phyloP scores from a whole-genome alignment of 2,888 invertebrate genomes.

The Metopia argyrocephala region DNA sequence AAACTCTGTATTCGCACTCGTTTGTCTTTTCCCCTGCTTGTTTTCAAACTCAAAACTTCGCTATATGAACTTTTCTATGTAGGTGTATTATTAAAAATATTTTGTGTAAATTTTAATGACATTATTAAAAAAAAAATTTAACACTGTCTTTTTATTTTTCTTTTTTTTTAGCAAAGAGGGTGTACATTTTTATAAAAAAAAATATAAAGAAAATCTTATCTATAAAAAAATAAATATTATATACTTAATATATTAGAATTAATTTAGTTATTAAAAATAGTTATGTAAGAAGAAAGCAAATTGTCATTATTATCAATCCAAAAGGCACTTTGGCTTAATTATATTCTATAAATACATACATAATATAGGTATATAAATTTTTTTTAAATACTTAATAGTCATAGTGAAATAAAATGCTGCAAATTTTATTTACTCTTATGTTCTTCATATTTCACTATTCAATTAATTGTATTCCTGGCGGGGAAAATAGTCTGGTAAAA shows the following conservation, averaged over 20 bases:
- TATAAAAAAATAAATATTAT: conserved; percentile 5
- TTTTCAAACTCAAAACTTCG: no score
- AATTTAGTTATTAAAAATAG: not conserved
- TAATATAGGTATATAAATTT: conserved; percentile 1
- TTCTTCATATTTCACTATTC: not conserved
- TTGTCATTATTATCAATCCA: conserved; percentile 56
- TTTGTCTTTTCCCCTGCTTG: no score
- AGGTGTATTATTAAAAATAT: no score
- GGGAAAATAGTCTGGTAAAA: conserved; percentile 82
- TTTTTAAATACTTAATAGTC: conserved; percentile 4
- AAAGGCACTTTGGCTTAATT: conserved; percentile 64
- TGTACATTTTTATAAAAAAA: not conserved
- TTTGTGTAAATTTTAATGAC: no score
- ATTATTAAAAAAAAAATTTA: no score
- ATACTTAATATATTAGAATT: not conserved
- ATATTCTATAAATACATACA: conserved; percentile 9
- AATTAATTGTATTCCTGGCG: conserved; percentile 72
- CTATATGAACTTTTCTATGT: no score
- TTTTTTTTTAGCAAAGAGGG: no score
- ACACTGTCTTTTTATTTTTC: no score
- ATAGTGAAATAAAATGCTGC: conserved; percentile 15
- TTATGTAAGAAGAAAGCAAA: conserved; percentile 9
- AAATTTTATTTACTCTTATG: conserved; percentile 21
- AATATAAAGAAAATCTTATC: not conserved
- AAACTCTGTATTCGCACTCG: no score